Evolutionary conservation across 2,797 vertebrate species (phyloP).

Genomic region (Capromys pilorides): DNA sequence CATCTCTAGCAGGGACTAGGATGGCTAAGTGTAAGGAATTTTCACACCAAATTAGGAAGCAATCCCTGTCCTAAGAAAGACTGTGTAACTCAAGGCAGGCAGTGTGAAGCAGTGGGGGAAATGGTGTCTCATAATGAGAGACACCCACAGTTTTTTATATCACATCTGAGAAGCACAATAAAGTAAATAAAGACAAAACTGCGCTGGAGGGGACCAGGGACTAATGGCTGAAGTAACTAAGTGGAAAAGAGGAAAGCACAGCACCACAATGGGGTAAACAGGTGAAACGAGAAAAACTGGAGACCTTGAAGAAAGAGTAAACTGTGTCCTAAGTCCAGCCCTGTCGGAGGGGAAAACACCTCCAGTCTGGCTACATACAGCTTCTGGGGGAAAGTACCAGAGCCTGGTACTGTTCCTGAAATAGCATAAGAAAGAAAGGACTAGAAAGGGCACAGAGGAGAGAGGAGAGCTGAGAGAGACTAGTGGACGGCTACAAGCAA

Average conservation of each 20-base stretch:
- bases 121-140: neutral
- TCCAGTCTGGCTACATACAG: neutral
- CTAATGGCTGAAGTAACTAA: neutral
- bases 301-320: neutral
- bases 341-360: neutral
- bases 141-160: neutral
- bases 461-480: neutral
- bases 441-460: neutral
- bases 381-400: neutral
- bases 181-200: neutral
- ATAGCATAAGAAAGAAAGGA: neutral
- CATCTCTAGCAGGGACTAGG: neutral
- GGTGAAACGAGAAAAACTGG: neutral
- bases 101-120: neutral
- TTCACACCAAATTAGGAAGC: neutral
- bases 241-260: neutral
- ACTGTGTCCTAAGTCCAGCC: neutral
- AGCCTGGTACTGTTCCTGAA: neutral
- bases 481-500: neutral
- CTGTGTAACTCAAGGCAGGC: neutral
- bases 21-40: neutral
- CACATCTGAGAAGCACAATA: neutral
- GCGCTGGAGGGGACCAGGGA: neutral
- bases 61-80: neutral
- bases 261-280: neutral